Percentiles rank a stretch among this genome's conserved stretches.
Evolutionary conservation across 2,888 invertebrate genomes (phyloP).

Genomic region (Bellardia bayeri): DNA sequence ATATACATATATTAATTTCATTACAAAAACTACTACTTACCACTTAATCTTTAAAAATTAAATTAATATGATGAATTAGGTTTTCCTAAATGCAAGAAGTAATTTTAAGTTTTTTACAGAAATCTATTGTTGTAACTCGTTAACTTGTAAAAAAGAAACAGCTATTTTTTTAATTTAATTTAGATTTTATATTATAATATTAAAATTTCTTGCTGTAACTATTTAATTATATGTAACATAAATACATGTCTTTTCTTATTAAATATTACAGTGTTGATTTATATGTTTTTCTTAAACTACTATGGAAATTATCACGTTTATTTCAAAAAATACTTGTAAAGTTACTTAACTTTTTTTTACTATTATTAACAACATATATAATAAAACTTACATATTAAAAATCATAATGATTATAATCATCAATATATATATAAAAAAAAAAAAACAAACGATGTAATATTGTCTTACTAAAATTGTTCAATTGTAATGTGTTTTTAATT

Average conservation of each 20-base stretch:
- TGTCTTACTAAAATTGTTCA: neutral
- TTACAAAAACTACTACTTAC: conserved; percentile 60
- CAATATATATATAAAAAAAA: neutral
- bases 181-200: conserved; percentile 37
- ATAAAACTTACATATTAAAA: conserved; percentile 10
- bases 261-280: conserved; percentile 4
- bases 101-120: neutral
- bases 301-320: conserved; percentile 66
- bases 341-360: conserved; percentile 34
- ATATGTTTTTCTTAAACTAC: conserved; percentile 38
- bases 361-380: conserved; percentile 37
- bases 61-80: conserved; percentile 68
- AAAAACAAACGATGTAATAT: conserved; percentile 6
- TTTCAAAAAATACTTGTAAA: conserved; percentile 68
- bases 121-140: neutral
- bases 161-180: neutral
- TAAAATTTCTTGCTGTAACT: conserved; percentile 13
- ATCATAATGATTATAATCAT: conserved; percentile 21
- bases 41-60: conserved; percentile 80
- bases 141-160: neutral
- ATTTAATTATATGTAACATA: conserved; percentile 22
- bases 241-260: conserved; percentile 32
- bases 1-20: no score
- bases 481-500: neutral
- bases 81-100: neutral